Evolutionary conservation across 2,888 invertebrate genomes (phyloP).

Genomic region (Disparrhopalites patrizii): DNA sequence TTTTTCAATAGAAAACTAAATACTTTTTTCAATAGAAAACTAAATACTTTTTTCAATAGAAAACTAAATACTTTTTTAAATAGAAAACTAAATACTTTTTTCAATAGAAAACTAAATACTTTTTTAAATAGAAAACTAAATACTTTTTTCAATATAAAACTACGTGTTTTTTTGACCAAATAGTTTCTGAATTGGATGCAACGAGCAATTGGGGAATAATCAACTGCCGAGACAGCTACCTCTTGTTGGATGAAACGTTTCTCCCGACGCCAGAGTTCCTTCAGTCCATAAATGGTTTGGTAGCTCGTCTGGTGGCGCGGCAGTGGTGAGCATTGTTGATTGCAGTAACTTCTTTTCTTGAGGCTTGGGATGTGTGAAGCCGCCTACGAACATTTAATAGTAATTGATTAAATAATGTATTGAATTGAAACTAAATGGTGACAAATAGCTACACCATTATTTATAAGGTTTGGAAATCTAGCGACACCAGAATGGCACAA

Average conservation of each 20-base stretch:
- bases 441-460: background rate
- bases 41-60: background rate
- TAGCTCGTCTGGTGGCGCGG: slow-evolving; percentile 61
- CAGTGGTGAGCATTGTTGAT: slow-evolving; percentile 76
- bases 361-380: too few species aligned
- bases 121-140: background rate
- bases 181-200: slow-evolving; percentile 63
- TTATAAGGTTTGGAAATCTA: slow-evolving; percentile 78
- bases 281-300: slow-evolving; percentile 77
- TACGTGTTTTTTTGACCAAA: slow-evolving; percentile 55
- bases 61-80: background rate
- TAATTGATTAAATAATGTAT: too few species aligned
- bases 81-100: background rate
- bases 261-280: slow-evolving; percentile 71
- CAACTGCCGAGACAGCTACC: slow-evolving; percentile 86
- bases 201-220: slow-evolving; percentile 97
- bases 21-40: background rate
- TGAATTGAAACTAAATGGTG: background rate
- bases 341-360: too few species aligned
- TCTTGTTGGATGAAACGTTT: slow-evolving; percentile 74
- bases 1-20: too few species aligned
- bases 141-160: background rate
- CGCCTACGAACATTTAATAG: too few species aligned
- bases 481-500: slow-evolving; percentile 99
- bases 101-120: background rate